phyloP scores from a whole-genome alignment of 2,797 vertebrate genomes.

The Acipenser transmontanus region DNA sequence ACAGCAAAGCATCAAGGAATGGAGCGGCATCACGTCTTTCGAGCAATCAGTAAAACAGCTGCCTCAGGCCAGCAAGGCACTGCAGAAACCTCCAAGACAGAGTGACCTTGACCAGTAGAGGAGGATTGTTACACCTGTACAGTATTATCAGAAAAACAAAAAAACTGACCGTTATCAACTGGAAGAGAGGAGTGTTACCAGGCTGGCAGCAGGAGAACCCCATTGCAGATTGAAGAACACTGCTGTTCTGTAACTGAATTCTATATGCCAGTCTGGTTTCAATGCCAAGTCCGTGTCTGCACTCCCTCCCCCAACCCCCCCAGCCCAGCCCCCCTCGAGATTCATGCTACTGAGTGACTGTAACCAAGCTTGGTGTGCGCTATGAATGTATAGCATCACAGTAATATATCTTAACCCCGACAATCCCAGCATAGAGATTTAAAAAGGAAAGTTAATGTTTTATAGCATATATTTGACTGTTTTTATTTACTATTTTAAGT shows the following conservation, averaged over 20 bases:
- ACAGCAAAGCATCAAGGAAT: conserved; percentile 68
- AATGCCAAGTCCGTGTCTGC: conserved; percentile 52
- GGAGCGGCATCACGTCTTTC: conserved; percentile 71
- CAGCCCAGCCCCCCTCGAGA: conserved; percentile 37
- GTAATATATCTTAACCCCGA: conserved; percentile 54
- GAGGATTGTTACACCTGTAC: conserved; percentile 19
- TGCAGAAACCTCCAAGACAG: conserved; percentile 27
- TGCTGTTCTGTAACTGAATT: not conserved
- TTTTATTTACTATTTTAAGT: conserved; percentile 84
- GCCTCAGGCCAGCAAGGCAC: conserved; percentile 30
- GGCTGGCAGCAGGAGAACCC: too few relatives aligned
- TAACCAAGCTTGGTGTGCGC: too few relatives aligned
- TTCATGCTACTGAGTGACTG: conserved; percentile 29
- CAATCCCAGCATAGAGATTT: conserved; percentile 66
- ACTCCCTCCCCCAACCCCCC: conserved; percentile 40
- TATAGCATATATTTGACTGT: conserved; percentile 79
- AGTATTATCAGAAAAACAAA: conserved; percentile 25
- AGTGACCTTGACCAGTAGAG: conserved; percentile 19
- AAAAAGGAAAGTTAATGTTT: conserved; percentile 78
- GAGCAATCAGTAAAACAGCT: conserved; percentile 49
- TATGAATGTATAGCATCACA: conserved; percentile 66
- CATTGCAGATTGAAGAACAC: not conserved
- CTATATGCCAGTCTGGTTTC: conserved; percentile 40
- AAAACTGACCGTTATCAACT: conserved; percentile 31
- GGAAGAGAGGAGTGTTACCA: conserved; percentile 28